These are phyloP conservation scores for Hylaea fasciaria DNA, from an alignment of 2,888 invertebrate genomes.

Conservation along the genomic window DNA sequence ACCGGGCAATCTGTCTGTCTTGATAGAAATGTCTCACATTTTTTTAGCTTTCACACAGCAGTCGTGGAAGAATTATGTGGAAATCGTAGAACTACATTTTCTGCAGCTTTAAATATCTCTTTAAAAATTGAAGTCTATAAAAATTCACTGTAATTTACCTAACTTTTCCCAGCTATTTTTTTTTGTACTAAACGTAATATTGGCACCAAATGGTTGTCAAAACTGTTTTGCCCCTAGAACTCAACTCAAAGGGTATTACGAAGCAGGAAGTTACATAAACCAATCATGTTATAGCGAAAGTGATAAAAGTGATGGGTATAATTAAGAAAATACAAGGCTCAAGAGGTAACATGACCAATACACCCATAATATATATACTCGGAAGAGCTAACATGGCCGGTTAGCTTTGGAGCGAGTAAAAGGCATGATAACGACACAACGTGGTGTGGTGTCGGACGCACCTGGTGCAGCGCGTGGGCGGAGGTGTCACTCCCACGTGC, in stretches of 20 bases:
- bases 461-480: conserved; percentile 76
- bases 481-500: conserved; percentile 65
- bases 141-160: background rate
- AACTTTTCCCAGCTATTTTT: background rate
- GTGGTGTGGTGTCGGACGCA: conserved; percentile 50
- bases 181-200: background rate
- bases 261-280: conserved; percentile 14
- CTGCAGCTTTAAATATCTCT: background rate
- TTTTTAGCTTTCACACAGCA: conserved; percentile 35
- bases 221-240: no score
- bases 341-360: conserved; percentile 5
- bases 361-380: conserved; percentile 3
- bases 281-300: conserved; percentile 11
- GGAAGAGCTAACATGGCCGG: conserved; percentile 7
- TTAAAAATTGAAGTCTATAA: background rate
- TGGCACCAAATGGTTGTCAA: no score
- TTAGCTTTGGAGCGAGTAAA: conserved; percentile 32
- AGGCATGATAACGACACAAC: conserved; percentile 19
- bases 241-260: background rate
- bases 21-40: conserved; percentile 48
- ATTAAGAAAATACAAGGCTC: background rate
- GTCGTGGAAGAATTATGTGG: conserved; percentile 15
- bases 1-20: conserved; percentile 53
- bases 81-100: conserved; percentile 3
- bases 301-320: conserved; percentile 9